Percentiles rank a stretch among this genome's conserved stretches.
These are phyloP conservation scores for Atopsyche davidsoni DNA, from an alignment of 1,140 invertebrate species.

Conservation along the genomic window DNA sequence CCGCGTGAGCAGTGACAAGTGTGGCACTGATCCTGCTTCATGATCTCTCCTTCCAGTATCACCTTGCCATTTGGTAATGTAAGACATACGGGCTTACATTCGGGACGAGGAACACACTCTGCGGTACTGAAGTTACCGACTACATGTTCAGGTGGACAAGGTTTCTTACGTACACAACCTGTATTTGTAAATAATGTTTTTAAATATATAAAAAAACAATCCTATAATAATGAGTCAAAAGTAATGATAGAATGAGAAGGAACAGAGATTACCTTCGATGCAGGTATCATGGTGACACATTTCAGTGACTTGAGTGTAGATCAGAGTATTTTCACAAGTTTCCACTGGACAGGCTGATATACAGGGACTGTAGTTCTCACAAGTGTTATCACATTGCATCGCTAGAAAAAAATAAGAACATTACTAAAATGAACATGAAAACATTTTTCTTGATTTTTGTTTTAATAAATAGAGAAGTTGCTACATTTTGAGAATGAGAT, in stretches of 20 bases:
- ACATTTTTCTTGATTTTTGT: too few species aligned
- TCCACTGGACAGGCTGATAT: constrained; percentile 72
- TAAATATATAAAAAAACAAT: constrained; percentile 2
- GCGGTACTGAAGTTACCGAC: constrained; percentile 61
- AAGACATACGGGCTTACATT: constrained; percentile 66
- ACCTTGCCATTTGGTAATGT: constrained; percentile 54
- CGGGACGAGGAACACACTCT: constrained; percentile 66
- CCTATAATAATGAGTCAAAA: neutral
- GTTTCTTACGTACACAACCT: constrained; percentile 65
- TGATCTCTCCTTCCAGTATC: constrained; percentile 72
- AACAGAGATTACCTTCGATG: constrained; percentile 56
- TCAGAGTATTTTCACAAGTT: constrained; percentile 76
- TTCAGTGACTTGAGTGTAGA: constrained; percentile 50
- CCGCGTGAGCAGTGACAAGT: constrained; percentile 67
- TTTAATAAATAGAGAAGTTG: too few species aligned
- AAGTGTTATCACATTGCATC: constrained; percentile 78
- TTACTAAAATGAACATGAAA: too few species aligned
- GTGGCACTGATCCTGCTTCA: constrained; percentile 69
- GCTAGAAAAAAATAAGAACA: constrained; percentile 59
- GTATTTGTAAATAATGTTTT: constrained; percentile 6
- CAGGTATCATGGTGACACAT: constrained; percentile 68
- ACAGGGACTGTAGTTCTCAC: constrained; percentile 73
- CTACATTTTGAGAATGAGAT: too few species aligned
- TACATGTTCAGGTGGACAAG: constrained; percentile 63
- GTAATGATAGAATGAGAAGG: neutral